Evolutionary conservation across 2,888 invertebrate genomes (phyloP).

Genomic region (Cataglyphis albicans): DNA sequence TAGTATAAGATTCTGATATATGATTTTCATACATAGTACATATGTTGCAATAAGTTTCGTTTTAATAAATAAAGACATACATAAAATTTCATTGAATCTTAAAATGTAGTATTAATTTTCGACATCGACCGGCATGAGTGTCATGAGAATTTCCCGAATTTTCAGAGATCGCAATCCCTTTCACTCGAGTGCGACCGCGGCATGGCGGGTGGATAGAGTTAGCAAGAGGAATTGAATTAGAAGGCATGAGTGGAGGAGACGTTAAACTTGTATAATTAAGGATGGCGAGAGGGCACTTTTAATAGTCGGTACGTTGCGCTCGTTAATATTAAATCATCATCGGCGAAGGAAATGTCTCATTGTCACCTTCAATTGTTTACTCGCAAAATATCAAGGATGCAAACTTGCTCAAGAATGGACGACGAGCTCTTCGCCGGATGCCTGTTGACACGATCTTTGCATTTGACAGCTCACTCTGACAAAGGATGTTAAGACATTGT

Average conservation of each 20-base stretch:
- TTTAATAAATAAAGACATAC: not conserved
- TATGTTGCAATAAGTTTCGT: not conserved
- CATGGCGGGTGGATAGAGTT: conserved; percentile 44
- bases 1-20: not conserved
- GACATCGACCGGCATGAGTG: not conserved
- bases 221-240: conserved; percentile 67
- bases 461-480: conserved; percentile 34
- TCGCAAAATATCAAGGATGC: conserved; percentile 16
- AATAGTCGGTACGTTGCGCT: conserved; percentile 65
- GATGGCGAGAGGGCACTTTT: conserved; percentile 62
- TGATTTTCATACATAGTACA: not conserved
- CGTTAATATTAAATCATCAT: conserved; percentile 71
- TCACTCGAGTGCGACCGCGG: not conserved
- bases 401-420: conserved; percentile 14
- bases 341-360: conserved; percentile 34
- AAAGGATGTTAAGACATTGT: conserved; percentile 6
- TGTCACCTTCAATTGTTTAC: conserved; percentile 55
- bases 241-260: conserved; percentile 59
- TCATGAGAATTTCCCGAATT: conserved; percentile 31
- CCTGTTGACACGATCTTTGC: conserved; percentile 31
- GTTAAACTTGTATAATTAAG: conserved; percentile 78
- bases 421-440: conserved; percentile 16
- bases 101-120: conserved; percentile 1
- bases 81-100: not conserved
- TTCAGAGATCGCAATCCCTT: conserved; percentile 55